A percentile compares a stretch with the other conserved stretches of the same genome.
phyloP scores from a whole-genome alignment of 2,113 vertebrate genomes.

The Pan troglodytes region NHGRI_mPanTro3-v2.1_pri NC_072421.2:28845001-28845500 shows the following conservation, averaged over 20 bases:
- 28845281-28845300: not conserved
- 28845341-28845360: not conserved
- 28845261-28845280: not conserved
- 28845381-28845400: not conserved
- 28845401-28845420: not conserved
- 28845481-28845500: not conserved
- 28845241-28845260: not conserved
- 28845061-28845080: conserved; percentile 5
- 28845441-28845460: not conserved
- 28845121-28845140: not conserved
- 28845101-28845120: not conserved
- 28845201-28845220: not conserved
- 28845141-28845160: not conserved
- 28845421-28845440: not conserved
- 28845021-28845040: conserved; percentile 47
- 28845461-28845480: not conserved
- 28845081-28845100: not conserved
- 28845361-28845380: not conserved
- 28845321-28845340: not conserved
- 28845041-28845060: conserved; percentile 2
- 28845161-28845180: not conserved
- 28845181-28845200: not conserved
- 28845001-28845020: conserved; percentile 11
- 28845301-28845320: not conserved
- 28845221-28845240: not conserved